These are phyloP conservation scores for Luperina testacea DNA, from an alignment of 2,888 invertebrate species.

Conservation along the genomic window DNA sequence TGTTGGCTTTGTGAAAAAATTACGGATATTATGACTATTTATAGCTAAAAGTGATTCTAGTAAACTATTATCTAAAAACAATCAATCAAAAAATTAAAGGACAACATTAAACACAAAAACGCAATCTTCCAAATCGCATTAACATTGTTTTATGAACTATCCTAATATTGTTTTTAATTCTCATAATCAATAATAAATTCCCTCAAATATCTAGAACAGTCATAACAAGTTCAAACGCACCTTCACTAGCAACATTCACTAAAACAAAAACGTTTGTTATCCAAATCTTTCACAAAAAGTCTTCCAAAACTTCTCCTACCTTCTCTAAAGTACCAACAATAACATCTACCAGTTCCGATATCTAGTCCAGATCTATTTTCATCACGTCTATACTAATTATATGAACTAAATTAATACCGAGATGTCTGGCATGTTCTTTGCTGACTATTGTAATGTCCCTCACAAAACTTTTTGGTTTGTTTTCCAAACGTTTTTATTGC, in stretches of 20 bases:
- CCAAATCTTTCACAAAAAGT: conserved; percentile 7
- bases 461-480: conserved; percentile 59
- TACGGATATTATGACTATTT: too few relatives aligned
- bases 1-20: neutral
- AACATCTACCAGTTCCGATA: conserved; percentile 34
- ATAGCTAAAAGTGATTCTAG: neutral
- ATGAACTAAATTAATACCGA: conserved; percentile 70
- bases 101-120: too few relatives aligned
- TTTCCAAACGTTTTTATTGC: conserved; percentile 65
- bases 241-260: neutral
- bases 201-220: neutral
- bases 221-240: neutral
- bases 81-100: neutral
- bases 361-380: conserved; percentile 62
- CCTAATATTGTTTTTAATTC: neutral
- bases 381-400: conserved; percentile 69
- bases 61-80: neutral
- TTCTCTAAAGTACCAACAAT: conserved; percentile 17
- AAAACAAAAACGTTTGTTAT: too few relatives aligned
- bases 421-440: conserved; percentile 55
- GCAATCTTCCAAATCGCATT: neutral
- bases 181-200: neutral
- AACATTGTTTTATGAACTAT: too few relatives aligned
- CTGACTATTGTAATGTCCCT: conserved; percentile 69
- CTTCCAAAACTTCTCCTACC: neutral